Conservation (phyloP, 2,888 invertebrate genomes). For the Resseliella maxima region DNA sequence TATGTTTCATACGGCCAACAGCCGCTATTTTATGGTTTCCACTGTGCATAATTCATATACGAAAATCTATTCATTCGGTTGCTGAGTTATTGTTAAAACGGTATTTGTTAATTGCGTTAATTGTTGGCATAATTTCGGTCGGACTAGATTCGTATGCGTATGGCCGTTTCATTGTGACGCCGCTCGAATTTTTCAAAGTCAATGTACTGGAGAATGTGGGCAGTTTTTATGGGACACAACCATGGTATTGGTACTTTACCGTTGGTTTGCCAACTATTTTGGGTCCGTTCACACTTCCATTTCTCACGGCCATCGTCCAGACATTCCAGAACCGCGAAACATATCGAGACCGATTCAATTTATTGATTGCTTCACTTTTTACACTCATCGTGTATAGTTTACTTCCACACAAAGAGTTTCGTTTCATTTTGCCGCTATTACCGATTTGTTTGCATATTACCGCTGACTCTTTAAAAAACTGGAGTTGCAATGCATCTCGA, state of each 20-base stretch:
- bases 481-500: conserved; percentile 74
- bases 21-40: conserved; percentile 87
- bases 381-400: conserved; percentile 76
- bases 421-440: conserved; percentile 87
- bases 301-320: conserved; percentile 70
- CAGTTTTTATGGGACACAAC: conserved; percentile 86
- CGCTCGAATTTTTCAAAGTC: conserved; percentile 84
- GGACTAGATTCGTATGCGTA: conserved; percentile 77
- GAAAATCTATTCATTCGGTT: conserved; percentile 69
- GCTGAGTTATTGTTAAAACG: conserved; percentile 70
- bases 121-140: conserved; percentile 65
- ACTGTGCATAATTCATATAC: conserved; percentile 78
- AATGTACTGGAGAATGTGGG: conserved; percentile 81
- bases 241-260: conserved; percentile 90
- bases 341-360: conserved; percentile 69
- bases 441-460: conserved; percentile 78
- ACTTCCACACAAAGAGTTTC: conserved; percentile 92
- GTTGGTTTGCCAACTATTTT: conserved; percentile 85
- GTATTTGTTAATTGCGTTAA: conserved; percentile 75
- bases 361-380: conserved; percentile 71
- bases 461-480: conserved; percentile 73
- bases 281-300: conserved; percentile 77
- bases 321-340: conserved; percentile 68
- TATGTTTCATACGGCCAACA: conserved; percentile 86
- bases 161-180: conserved; percentile 78